Conservation (phyloP, 2,113 vertebrate genomes). For the Varanus salvator region DNA sequence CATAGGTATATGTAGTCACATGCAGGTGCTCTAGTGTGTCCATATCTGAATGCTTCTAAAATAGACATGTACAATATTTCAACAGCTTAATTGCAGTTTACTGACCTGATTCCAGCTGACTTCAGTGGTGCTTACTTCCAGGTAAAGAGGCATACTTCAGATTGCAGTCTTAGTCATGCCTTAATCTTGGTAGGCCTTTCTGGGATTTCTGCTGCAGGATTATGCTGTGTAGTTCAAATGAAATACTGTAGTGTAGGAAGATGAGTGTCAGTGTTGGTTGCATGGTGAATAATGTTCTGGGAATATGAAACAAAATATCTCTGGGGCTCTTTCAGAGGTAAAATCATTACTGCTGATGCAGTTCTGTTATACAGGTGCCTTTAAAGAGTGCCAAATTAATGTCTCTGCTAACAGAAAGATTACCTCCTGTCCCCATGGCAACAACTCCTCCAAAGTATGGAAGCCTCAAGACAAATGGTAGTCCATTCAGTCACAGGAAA, state of each 20-base stretch:
- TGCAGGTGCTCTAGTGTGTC: background rate
- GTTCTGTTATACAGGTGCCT: background rate
- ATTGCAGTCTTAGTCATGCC: conserved; percentile 8
- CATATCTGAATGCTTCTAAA: background rate
- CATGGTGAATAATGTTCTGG: conserved; percentile 13
- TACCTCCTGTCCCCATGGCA: conserved; percentile 23
- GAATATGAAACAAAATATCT: conserved; percentile 18
- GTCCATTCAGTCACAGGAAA: conserved; percentile 21
- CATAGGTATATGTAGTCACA: background rate
- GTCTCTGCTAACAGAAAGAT: conserved; percentile 26
- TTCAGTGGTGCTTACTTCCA: background rate
- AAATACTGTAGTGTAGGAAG: background rate
- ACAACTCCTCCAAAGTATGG: background rate
- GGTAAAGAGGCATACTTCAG: background rate
- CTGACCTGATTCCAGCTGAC: background rate
- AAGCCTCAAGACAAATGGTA: background rate
- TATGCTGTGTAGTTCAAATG: conserved; percentile 3
- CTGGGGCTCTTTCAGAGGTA: background rate
- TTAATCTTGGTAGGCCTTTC: background rate
- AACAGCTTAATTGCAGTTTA: background rate
- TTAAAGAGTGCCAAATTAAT: background rate
- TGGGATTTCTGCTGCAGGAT: background rate
- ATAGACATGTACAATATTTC: background rate
- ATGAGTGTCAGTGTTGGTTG: background rate
- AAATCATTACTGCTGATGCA: conserved; percentile 24